Evolutionary conservation across 2,888 invertebrate genomes (phyloP).

Genomic region (Prenolepis imparis): DNA sequence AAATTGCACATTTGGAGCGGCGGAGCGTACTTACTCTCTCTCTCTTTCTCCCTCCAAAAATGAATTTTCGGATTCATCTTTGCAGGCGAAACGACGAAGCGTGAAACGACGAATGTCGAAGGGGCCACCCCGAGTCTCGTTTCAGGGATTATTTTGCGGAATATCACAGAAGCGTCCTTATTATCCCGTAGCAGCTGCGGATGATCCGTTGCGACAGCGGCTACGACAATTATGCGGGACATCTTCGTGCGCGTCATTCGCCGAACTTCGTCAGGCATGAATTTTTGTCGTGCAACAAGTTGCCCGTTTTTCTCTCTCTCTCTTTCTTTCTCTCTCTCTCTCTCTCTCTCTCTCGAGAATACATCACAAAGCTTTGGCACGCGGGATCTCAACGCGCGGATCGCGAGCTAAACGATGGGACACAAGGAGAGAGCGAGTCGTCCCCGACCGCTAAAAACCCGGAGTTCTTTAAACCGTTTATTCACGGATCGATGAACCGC

Average conservation of each 20-base stretch:
- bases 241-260: slow-evolving; percentile 62
- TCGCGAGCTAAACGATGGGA: slow-evolving; percentile 54
- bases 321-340: too few relatives aligned
- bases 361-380: slow-evolving; percentile 61
- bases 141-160: slow-evolving; percentile 68
- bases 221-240: slow-evolving; percentile 69
- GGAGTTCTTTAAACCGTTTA: slow-evolving; percentile 84
- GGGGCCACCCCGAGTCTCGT: slow-evolving; percentile 58
- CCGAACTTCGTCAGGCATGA: slow-evolving; percentile 69
- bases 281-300: slow-evolving; percentile 76
- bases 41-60: neutral
- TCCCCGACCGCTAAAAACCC: slow-evolving; percentile 23
- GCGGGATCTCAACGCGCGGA: slow-evolving; percentile 57
- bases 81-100: slow-evolving; percentile 38
- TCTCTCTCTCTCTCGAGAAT: slow-evolving; percentile 37
- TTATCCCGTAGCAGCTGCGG: slow-evolving; percentile 75
- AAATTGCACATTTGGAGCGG: neutral
- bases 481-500: slow-evolving; percentile 82
- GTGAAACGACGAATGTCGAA: slow-evolving; percentile 40
- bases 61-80: slow-evolving; percentile 48
- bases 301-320: slow-evolving; percentile 43
- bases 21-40: neutral
- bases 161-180: slow-evolving; percentile 61
- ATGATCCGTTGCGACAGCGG: slow-evolving; percentile 81
- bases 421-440: slow-evolving; percentile 60